Conservation (phyloP, 2,113 vertebrate species). For the Pedetes capensis region DNA sequence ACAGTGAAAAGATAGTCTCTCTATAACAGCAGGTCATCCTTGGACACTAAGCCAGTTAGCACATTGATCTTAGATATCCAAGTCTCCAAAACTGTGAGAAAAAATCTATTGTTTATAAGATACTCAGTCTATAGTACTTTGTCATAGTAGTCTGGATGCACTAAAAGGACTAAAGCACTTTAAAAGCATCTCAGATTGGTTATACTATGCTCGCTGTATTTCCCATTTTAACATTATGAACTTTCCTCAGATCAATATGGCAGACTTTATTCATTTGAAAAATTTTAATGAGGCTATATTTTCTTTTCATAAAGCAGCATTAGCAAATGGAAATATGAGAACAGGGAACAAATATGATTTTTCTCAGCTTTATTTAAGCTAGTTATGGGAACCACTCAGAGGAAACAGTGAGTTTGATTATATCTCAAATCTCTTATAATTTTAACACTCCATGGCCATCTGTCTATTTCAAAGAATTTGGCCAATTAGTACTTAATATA, state of each 20-base stretch:
- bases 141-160: not conserved
- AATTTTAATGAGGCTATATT: not conserved
- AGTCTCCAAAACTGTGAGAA: not conserved
- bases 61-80: not conserved
- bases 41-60: not conserved
- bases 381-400: not conserved
- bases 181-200: not conserved
- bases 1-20: not conserved
- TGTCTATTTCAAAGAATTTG: not conserved
- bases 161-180: not conserved
- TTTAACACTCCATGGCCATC: not conserved
- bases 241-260: not conserved
- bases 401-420: not conserved
- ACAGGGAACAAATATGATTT: not conserved
- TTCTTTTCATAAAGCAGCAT: conserved; percentile 10
- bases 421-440: not conserved
- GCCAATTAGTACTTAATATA: not conserved
- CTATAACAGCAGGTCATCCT: not conserved
- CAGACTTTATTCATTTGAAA: not conserved
- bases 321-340: not conserved
- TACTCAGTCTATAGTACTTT: not conserved
- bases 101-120: not conserved
- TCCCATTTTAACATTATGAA: not conserved
- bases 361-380: not conserved
- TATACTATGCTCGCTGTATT: not conserved